A percentile compares a stretch with the other conserved stretches of the same genome.
Evolutionary conservation across 2,113 vertebrate species (phyloP).

Genomic region (Meriones unguiculatus): DNA sequence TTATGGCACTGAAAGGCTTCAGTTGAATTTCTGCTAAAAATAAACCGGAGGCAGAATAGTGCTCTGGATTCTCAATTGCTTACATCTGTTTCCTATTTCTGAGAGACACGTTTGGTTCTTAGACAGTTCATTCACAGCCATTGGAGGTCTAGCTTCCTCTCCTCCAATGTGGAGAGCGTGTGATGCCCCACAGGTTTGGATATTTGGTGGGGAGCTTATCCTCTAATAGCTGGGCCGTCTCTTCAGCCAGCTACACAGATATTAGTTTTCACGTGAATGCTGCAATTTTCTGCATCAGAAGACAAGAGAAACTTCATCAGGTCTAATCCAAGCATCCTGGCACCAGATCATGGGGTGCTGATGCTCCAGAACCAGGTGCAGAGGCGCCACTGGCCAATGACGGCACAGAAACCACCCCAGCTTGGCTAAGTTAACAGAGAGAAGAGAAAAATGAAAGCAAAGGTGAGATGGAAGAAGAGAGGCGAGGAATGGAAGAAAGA

Average conservation of each 20-base stretch:
- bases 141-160: slow-evolving; percentile 65
- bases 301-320: slow-evolving; percentile 41
- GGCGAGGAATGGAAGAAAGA: neutral
- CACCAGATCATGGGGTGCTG: neutral
- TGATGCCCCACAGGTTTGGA: neutral
- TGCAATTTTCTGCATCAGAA: slow-evolving; percentile 21
- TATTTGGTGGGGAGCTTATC: neutral
- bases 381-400: neutral
- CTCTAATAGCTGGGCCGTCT: neutral
- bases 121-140: slow-evolving; percentile 74
- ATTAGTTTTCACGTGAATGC: slow-evolving; percentile 48
- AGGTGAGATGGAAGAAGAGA: neutral
- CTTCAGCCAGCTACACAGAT: neutral
- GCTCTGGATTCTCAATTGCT: slow-evolving; percentile 68
- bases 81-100: slow-evolving; percentile 80
- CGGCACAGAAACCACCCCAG: neutral
- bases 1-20: slow-evolving; percentile 71
- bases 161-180: slow-evolving; percentile 49
- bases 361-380: slow-evolving; percentile 23
- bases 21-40: slow-evolving; percentile 74
- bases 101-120: slow-evolving; percentile 68
- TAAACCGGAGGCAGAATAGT: slow-evolving; percentile 62
- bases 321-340: neutral
- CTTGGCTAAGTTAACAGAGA: neutral
- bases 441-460: neutral